Evolutionary conservation across 1,140 invertebrate species (phyloP).

Genomic region (Nebria ingens): DNA sequence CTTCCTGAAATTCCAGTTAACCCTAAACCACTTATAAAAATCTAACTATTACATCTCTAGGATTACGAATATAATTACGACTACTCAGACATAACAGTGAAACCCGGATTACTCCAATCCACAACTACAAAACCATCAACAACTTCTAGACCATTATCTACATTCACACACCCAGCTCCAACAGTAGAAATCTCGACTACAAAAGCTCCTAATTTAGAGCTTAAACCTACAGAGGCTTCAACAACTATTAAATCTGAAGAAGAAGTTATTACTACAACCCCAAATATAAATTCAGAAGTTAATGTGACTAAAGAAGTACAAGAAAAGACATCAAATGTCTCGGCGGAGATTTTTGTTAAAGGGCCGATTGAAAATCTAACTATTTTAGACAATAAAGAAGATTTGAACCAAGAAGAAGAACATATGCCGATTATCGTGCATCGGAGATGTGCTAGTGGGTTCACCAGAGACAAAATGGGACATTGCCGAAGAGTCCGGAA

Average conservation of each 20-base stretch:
- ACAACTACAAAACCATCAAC: constrained; percentile 34
- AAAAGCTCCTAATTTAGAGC: not conserved
- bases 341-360: constrained; percentile 12
- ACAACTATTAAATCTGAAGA: not conserved
- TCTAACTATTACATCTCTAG: constrained; percentile 28
- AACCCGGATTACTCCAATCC: constrained; percentile 32
- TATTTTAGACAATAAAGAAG: constrained; percentile 12
- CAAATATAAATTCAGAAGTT: constrained; percentile 5
- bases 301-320: constrained; percentile 25
- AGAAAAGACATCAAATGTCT: constrained; percentile 13
- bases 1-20: too few relatives aligned
- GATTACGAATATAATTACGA: constrained; percentile 50
- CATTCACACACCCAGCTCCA: constrained; percentile 22
- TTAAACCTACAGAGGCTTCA: not conserved
- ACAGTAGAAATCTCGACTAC: constrained; percentile 21
- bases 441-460: constrained; percentile 25
- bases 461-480: constrained; percentile 28
- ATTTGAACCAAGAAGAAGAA: constrained; percentile 13
- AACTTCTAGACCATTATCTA: constrained; percentile 10
- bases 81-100: constrained; percentile 47
- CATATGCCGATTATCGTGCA: constrained; percentile 21
- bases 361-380: not conserved
- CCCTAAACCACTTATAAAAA: too few relatives aligned
- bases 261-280: not conserved
- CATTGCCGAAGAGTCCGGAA: constrained; percentile 27